Evolutionary conservation across 2,797 vertebrate genomes (phyloP).

Genomic region (Columba guinea): DNA sequence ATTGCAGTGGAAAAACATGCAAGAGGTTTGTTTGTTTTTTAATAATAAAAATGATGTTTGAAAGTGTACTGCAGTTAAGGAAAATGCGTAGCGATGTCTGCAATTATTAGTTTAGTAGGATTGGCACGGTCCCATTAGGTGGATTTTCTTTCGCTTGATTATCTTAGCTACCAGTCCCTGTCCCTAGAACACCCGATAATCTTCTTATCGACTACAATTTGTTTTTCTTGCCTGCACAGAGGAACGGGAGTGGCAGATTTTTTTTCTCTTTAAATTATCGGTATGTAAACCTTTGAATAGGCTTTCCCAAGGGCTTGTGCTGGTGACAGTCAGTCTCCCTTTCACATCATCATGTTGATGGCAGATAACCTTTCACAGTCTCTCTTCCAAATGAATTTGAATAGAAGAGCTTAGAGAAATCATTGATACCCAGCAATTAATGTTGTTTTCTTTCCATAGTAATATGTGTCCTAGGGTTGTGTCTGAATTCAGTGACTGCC

Average conservation of each 20-base stretch:
- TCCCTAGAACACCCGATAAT: conserved; percentile 30
- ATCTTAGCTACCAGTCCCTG: conserved; percentile 30
- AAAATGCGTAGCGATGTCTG: rapidly evolving
- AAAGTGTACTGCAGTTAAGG: neutral
- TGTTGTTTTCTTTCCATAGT: neutral
- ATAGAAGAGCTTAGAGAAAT: neutral
- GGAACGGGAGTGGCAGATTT: neutral
- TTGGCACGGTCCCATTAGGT: neutral
- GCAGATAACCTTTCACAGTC: neutral
- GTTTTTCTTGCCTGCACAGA: neutral
- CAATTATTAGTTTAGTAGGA: neutral
- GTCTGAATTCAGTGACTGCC: neutral
- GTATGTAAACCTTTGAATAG: neutral
- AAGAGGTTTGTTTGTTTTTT: neutral
- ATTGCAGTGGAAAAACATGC: neutral
- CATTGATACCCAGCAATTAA: neutral
- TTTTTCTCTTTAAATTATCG: neutral
- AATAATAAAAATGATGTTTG: neutral
- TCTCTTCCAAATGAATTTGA: neutral
- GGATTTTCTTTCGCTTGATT: conserved; percentile 52
- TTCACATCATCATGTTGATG: neutral
- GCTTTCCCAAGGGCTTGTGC: neutral
- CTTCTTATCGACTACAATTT: conserved; percentile 38
- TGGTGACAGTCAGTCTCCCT: neutral
- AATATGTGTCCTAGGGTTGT: neutral